Evolutionary conservation across 2,113 vertebrate genomes (phyloP), one percentile per base, ranked within the genome.

Genomic region (Leiothrix lutea): DNA sequence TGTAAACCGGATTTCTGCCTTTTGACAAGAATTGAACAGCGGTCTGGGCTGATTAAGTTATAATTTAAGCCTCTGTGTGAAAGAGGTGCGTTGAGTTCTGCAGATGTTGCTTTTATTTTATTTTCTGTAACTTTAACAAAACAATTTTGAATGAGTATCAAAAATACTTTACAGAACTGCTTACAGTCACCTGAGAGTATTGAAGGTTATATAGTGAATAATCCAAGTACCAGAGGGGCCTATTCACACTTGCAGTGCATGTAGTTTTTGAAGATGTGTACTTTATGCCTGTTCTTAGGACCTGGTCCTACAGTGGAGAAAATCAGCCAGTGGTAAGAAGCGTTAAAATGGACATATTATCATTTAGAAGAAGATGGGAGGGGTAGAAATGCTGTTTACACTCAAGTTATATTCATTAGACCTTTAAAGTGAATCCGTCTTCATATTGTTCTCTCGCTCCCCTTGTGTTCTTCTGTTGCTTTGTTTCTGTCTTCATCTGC

Each of bases 1-100:
- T 26, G 36, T 86, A 91, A 92, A 69, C 61, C 2, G 28, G 74
- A 74, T 91, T 83, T 93, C 82, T 96, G n/a, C 42, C 90, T 94
- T 95, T 86, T 96, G 36, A 77, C 62, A 58, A 87, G 69, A 90
- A 77, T 64, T 81, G 88, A 90, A 53, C 53, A 88, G n/a, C 47
- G 78, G 12, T 64, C 64, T 71, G 48, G 48, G 84, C n/a, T 83
- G 58, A 67, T 86, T 83, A 53, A 90, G 23, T 53, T 35, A 16
- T 35, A 64, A 12, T 11, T 81, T 67, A 67, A 71, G 73, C 8
- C 28, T 71, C 47, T 40, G 14, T 25, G 8, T 69, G 44, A 56
- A 81, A 25, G 20, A 54, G 1, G 28, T 74, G 11, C 26, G 23
- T 69, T 70, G 74, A 78, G 24, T 65, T 92, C 56, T 79, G 57